These are phyloP conservation scores for Lycia hirtaria DNA, from an alignment of 2,888 invertebrate species.

Conservation along the genomic window DNA sequence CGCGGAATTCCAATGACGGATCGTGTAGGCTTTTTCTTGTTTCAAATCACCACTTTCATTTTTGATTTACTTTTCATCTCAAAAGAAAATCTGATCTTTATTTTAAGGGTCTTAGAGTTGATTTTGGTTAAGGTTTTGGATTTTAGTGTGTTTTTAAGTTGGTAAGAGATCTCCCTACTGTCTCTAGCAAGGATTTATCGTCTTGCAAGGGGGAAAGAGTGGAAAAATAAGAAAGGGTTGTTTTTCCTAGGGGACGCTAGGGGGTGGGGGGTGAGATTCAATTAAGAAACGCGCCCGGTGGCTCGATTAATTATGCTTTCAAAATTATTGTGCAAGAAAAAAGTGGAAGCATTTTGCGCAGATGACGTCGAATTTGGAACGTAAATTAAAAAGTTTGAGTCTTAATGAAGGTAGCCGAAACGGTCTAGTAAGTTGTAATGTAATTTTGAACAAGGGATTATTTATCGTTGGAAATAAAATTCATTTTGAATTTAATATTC, in stretches of 20 bases:
- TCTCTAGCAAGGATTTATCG: slow-evolving; percentile 84
- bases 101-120: slow-evolving; percentile 1
- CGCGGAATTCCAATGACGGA: slow-evolving; percentile 84
- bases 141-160: slow-evolving; percentile 37
- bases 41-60: slow-evolving; percentile 54
- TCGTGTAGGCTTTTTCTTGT: slow-evolving; percentile 83
- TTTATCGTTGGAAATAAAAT: background rate
- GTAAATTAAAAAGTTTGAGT: slow-evolving; percentile 25
- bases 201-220: slow-evolving; percentile 77
- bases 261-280: slow-evolving; percentile 74
- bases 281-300: slow-evolving; percentile 73
- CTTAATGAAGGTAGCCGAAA: slow-evolving; percentile 6
- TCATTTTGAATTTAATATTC: background rate
- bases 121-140: background rate
- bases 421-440: background rate
- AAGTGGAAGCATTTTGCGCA: slow-evolving; percentile 44
- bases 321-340: slow-evolving; percentile 61
- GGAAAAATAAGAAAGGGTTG: slow-evolving; percentile 84
- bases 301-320: slow-evolving; percentile 81
- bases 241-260: slow-evolving; percentile 78
- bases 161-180: slow-evolving; percentile 79
- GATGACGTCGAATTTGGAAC: slow-evolving; percentile 38
- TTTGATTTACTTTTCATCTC: slow-evolving; percentile 29
- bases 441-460: background rate
- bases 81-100: slow-evolving; percentile 20